These are phyloP conservation scores for Sterna hirundo DNA, from an alignment of 2,113 vertebrate species.

Conservation along the genomic window DNA sequence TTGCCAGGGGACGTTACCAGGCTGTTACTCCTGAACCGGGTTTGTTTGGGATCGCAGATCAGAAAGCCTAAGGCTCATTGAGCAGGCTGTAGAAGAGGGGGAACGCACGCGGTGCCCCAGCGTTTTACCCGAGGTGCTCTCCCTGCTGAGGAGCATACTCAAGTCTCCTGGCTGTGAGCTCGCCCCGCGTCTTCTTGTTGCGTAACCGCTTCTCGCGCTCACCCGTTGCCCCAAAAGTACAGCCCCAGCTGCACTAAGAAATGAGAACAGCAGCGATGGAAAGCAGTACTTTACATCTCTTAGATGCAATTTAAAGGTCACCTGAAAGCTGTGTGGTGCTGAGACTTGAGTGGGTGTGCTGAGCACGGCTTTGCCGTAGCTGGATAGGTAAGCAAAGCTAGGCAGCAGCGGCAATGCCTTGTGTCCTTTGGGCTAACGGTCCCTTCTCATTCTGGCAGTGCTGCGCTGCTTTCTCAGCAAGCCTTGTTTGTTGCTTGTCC, in stretches of 20 bases:
- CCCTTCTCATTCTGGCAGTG: not conserved
- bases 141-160: not conserved
- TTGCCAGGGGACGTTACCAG: not conserved
- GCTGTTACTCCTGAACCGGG: not conserved
- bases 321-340: not conserved
- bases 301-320: not conserved
- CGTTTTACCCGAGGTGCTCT: not conserved
- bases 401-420: not conserved
- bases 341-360: not conserved
- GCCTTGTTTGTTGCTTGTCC: not conserved
- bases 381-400: not conserved
- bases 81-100: not conserved
- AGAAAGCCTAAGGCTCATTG: rapidly evolving
- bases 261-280: not conserved
- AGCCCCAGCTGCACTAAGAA: rapidly evolving
- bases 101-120: rapidly evolving
- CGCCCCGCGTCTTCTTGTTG: rapidly evolving
- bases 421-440: not conserved
- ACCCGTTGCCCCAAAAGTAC: not conserved
- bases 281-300: not conserved
- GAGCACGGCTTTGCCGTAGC: not conserved
- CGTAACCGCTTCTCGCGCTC: not conserved
- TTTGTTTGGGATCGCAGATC: not conserved
- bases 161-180: not conserved
- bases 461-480: not conserved